phyloP scores from a whole-genome alignment of 2,888 invertebrate species.

The Ramazzottius varieornatus region DNA sequence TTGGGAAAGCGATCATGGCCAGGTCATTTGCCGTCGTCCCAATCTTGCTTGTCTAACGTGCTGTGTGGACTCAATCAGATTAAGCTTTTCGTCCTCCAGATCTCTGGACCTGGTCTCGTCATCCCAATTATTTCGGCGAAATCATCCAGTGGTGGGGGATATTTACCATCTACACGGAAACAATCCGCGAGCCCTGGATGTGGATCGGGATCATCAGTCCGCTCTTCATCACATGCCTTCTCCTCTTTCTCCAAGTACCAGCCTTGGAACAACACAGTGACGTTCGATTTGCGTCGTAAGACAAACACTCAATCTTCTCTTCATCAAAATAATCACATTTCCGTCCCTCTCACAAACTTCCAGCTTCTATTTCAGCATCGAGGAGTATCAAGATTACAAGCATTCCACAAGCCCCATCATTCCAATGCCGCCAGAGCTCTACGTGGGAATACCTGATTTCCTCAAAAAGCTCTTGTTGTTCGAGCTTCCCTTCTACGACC shows the following conservation, averaged over 20 bases:
- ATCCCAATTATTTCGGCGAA: slow-evolving; percentile 20
- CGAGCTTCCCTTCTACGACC: not conserved
- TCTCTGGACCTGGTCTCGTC: slow-evolving; percentile 17
- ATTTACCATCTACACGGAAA: slow-evolving; percentile 16
- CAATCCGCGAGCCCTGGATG: slow-evolving; percentile 13
- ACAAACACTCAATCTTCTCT: too few relatives aligned
- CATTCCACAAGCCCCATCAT: slow-evolving; percentile 16
- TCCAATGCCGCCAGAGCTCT: slow-evolving; percentile 16
- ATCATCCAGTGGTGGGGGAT: slow-evolving; percentile 18
- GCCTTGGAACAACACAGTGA: slow-evolving; percentile 18
- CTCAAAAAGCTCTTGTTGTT: not conserved
- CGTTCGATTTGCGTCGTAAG: slow-evolving; percentile 16
- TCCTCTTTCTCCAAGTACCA: slow-evolving; percentile 18
- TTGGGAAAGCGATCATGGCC: too few relatives aligned
- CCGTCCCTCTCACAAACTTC: not conserved
- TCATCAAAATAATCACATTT: not conserved
- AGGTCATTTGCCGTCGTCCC: too few relatives aligned
- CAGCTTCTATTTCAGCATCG: not conserved
- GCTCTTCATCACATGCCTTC: slow-evolving; percentile 16
- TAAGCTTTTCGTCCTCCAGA: too few relatives aligned
- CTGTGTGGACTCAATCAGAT: too few relatives aligned
- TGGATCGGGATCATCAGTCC: slow-evolving; percentile 16
- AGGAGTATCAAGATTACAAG: slow-evolving; percentile 15
- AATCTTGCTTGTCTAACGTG: too few relatives aligned
- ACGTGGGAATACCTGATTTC: slow-evolving; percentile 10